These are phyloP conservation scores for Orchestia grillus DNA, from an alignment of 1,140 invertebrate species.

Conservation along the genomic window DNA sequence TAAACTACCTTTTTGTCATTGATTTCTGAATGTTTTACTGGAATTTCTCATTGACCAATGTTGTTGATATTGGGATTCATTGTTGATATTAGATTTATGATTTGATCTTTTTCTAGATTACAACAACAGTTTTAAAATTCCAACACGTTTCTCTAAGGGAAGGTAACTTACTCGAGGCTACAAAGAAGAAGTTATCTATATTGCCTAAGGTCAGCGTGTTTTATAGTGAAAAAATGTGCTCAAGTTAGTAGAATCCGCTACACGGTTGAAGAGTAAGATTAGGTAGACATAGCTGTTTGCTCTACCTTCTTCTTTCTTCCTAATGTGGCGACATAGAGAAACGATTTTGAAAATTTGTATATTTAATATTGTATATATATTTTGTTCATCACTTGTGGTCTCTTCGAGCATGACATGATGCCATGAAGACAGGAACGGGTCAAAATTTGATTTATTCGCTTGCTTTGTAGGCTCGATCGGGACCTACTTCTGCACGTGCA, in stretches of 20 bases:
- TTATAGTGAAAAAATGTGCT: background rate
- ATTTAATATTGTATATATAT: no score
- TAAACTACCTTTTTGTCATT: background rate
- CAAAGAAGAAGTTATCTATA: background rate
- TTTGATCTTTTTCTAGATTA: background rate
- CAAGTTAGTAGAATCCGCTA: background rate
- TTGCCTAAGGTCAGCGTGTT: background rate
- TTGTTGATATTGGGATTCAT: no score
- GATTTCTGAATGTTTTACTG: background rate
- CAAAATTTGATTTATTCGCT: no score
- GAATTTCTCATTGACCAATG: no score
- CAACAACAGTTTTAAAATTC: background rate
- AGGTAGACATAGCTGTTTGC: background rate
- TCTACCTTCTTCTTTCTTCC: background rate
- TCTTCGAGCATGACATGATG: no score
- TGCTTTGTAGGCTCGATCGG: no score
- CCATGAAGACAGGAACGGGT: no score
- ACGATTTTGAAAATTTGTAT: no score
- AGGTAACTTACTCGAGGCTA: background rate
- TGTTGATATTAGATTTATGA: background rate
- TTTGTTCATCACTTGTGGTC: no score
- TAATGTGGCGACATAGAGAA: no score
- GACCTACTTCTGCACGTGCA: no score
- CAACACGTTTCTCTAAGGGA: background rate
- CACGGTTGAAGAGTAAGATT: background rate